phyloP scores from a whole-genome alignment of 2,113 vertebrate species.

The Leptobrachium ailaonicum region DNA sequence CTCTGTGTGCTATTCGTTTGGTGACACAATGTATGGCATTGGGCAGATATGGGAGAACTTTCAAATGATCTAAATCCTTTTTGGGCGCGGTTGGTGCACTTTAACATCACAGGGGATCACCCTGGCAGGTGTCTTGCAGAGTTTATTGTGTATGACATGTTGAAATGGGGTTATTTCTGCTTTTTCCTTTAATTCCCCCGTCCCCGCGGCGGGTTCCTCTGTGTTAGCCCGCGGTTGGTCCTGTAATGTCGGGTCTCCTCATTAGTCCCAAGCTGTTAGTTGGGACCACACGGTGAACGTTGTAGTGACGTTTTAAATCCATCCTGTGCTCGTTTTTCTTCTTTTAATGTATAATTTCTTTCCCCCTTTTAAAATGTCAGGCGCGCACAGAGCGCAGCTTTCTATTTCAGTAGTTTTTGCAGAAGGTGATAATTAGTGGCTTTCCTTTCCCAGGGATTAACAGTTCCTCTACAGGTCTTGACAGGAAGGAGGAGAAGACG shows the following conservation, averaged over 20 bases:
- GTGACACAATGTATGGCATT: no score
- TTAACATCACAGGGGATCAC: no score
- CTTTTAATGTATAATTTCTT: neutral
- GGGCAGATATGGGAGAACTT: no score
- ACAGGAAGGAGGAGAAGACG: conserved; percentile 46
- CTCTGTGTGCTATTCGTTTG: no score
- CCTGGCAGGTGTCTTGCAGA: no score
- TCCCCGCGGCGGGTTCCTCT: no score
- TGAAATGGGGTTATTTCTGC: no score
- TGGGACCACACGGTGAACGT: conserved; percentile 44
- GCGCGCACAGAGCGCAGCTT: conserved; percentile 23
- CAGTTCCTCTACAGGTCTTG: conserved; percentile 48
- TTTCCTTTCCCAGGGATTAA: conserved; percentile 48
- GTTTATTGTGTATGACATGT: no score
- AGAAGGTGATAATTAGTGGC: conserved; percentile 48
- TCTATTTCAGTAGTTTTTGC: conserved; percentile 40
- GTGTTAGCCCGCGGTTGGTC: neutral
- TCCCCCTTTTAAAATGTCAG: conserved; percentile 13
- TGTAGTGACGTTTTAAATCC: conserved; percentile 30
- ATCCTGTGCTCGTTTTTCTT: conserved; percentile 20
- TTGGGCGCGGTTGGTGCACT: no score
- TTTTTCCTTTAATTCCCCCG: no score
- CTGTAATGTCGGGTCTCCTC: neutral
- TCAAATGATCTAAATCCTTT: no score
- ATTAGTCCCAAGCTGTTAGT: neutral